Evolutionary conservation across 1,140 invertebrate genomes (phyloP).

Genomic region (Triops longicaudatus): DNA sequence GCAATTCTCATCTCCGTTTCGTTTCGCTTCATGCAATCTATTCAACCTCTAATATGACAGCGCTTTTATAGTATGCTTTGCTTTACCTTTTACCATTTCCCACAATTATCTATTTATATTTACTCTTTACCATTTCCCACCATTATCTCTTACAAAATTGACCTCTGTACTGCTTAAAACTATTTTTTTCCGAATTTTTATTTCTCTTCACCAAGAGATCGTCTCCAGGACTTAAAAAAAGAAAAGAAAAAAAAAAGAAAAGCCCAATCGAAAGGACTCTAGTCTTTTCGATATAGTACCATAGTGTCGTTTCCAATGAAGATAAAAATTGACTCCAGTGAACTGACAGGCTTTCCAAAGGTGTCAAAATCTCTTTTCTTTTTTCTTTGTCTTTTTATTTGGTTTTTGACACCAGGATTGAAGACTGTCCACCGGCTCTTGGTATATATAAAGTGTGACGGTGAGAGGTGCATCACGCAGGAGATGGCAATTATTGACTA

Average conservation of each 20-base stretch:
- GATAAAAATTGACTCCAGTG: background rate
- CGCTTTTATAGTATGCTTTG: background rate
- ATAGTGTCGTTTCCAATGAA: background rate
- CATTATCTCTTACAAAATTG: no score
- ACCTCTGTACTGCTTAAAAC: no score
- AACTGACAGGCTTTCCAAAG: background rate
- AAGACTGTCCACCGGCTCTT: background rate
- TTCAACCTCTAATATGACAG: background rate
- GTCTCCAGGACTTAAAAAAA: no score
- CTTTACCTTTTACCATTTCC: background rate
- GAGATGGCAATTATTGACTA: slow-evolving; percentile 6
- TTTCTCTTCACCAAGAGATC: no score
- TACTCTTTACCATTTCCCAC: no score
- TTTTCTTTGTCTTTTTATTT: background rate
- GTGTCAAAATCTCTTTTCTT: background rate
- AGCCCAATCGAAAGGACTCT: no score
- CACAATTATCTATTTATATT: no score
- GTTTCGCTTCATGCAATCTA: slow-evolving; percentile 1
- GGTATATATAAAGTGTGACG: background rate
- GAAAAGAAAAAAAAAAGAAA: no score
- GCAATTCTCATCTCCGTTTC: background rate
- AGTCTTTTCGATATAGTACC: no score
- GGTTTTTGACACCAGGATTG: background rate
- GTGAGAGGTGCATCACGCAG: background rate
- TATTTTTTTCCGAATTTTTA: no score